A percentile compares a stretch with the other conserved stretches of the same genome.
These are phyloP conservation scores for Distichodus sexfasciatus DNA, from an alignment of 2,797 vertebrate genomes.

Conservation along the genomic window DNA sequence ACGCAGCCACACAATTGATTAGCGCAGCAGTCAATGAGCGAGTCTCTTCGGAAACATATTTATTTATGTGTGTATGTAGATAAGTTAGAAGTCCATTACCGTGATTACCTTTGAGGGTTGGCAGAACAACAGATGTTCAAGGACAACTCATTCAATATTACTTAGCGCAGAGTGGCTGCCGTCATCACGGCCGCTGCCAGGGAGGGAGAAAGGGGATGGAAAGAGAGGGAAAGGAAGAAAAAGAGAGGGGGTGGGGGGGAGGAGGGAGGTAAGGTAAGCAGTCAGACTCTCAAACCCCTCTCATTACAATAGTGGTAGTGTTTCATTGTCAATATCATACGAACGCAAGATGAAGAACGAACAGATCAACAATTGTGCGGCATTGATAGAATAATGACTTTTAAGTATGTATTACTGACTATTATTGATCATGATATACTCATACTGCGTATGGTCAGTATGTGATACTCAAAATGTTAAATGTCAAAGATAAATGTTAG, in stretches of 20 bases:
- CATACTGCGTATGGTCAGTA: too few relatives aligned
- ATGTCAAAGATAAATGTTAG: background rate
- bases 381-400: conserved; percentile 4
- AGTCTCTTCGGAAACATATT: conserved; percentile 81
- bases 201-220: background rate
- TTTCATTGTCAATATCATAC: too few relatives aligned
- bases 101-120: conserved; percentile 80
- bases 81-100: conserved; percentile 82
- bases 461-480: too few relatives aligned
- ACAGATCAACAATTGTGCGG: background rate
- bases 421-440: too few relatives aligned
- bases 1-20: conserved; percentile 78
- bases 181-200: conserved; percentile 60
- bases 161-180: conserved; percentile 69
- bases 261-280: background rate
- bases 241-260: background rate
- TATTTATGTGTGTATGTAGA: conserved; percentile 81
- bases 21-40: conserved; percentile 72
- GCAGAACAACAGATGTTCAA: conserved; percentile 81
- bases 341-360: too few relatives aligned
- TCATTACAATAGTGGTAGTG: conserved; percentile 1
- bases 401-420: too few relatives aligned
- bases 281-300: background rate
- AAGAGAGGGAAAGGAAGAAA: conserved; percentile 12
- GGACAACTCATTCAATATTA: conserved; percentile 79